These are phyloP conservation scores for Pseudomyrmex gracilis DNA, from an alignment of 1,140 invertebrate species.

Conservation along the genomic window DNA sequence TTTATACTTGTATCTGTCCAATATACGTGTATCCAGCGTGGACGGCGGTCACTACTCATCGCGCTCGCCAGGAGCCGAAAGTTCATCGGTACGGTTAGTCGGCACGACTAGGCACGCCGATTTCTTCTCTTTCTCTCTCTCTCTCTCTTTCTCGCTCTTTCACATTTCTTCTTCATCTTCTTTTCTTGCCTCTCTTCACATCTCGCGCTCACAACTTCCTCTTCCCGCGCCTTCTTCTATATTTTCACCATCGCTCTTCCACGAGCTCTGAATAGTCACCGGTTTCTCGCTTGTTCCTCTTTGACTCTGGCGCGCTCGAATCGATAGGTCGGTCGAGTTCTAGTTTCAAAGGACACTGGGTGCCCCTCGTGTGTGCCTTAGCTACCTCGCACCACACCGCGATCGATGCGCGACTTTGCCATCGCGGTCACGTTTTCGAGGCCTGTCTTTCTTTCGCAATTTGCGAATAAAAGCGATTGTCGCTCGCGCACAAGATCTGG, in stretches of 20 bases:
- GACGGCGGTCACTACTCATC: constrained; percentile 74
- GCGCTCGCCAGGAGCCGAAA: constrained; percentile 71
- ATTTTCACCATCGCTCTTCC: constrained; percentile 11
- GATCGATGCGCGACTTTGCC: constrained; percentile 6
- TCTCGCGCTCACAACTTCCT: neutral
- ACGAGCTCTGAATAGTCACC: constrained; percentile 6
- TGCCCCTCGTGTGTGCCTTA: neutral
- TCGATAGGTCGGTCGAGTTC: constrained; percentile 71
- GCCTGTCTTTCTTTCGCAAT: constrained; percentile 17
- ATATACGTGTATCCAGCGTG: constrained; percentile 29
- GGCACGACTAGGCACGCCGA: constrained; percentile 61
- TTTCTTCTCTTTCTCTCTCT: constrained; percentile 24
- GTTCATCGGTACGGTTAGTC: constrained; percentile 76
- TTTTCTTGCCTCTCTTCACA: neutral
- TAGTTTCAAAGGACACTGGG: constrained; percentile 69
- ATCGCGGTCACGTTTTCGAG: neutral
- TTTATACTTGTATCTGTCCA: neutral
- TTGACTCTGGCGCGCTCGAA: constrained; percentile 60
- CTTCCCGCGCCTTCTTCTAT: neutral
- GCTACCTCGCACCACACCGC: neutral
- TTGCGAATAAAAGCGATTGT: constrained; percentile 15
- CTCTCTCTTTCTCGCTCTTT: neutral
- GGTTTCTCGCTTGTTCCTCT: constrained; percentile 45
- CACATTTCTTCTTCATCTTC: neutral
- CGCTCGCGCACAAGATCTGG: neutral